Conservation (phyloP, 2,113 vertebrate species). For the Phaetusa simplex region DNA sequence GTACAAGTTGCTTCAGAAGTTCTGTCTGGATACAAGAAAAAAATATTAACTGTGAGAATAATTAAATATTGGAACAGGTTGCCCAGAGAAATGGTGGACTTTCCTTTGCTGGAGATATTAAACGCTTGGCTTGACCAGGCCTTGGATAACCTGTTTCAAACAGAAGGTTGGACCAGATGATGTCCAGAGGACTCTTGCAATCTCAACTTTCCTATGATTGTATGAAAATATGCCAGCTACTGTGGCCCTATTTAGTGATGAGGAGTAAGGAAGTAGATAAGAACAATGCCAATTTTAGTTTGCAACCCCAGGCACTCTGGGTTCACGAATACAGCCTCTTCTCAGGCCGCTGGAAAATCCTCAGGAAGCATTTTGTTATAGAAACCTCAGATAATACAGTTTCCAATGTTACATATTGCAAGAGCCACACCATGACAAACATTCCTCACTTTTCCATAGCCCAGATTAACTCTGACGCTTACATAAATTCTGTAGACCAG, state of each 20-base stretch:
- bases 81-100: neutral
- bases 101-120: neutral
- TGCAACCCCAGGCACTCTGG: neutral
- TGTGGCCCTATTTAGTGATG: neutral
- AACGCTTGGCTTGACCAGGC: neutral
- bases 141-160: neutral
- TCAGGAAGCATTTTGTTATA: neutral
- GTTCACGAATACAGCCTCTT: neutral
- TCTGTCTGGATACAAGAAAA: neutral
- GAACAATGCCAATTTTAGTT: neutral
- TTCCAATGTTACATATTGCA: neutral
- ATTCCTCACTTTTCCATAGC: neutral
- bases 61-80: neutral
- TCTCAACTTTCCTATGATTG: neutral
- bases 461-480: neutral
- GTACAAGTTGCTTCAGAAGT: neutral
- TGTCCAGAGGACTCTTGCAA: neutral
- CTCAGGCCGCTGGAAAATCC: neutral
- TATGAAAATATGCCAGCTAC: neutral
- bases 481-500: neutral
- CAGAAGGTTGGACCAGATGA: neutral
- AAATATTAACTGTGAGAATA: neutral
- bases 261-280: neutral
- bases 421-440: neutral
- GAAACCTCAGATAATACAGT: neutral